Evolutionary conservation across 2,797 vertebrate genomes (phyloP).

Genomic region (Urophycis tenuis): DNA sequence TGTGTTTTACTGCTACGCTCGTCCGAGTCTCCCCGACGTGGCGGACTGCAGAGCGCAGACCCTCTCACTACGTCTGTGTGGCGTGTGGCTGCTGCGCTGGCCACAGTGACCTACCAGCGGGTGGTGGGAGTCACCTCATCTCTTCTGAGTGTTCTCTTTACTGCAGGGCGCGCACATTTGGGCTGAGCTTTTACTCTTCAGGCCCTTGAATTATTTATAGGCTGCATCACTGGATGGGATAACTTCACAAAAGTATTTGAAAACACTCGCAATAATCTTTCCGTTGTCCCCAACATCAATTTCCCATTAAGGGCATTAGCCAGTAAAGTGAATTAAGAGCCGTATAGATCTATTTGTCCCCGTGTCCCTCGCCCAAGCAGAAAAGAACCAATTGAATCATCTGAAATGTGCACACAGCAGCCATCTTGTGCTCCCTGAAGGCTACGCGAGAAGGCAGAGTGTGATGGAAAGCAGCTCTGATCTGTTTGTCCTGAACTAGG

Average conservation of each 20-base stretch:
- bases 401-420: slow-evolving; percentile 25
- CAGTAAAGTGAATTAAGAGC: not conserved
- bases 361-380: slow-evolving; percentile 6
- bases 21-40: not conserved
- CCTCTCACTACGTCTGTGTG: not conserved
- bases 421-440: slow-evolving; percentile 12
- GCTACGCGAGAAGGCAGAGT: not conserved
- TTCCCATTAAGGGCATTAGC: not conserved
- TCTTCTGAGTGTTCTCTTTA: not conserved
- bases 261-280: not conserved
- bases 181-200: not conserved
- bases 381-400: slow-evolving; percentile 29
- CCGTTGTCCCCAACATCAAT: not conserved
- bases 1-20: not conserved
- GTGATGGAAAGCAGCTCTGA: not conserved
- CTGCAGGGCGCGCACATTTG: not conserved
- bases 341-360: not conserved
- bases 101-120: not conserved
- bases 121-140: not conserved
- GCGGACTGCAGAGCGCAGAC: not conserved
- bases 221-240: not conserved
- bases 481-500: too few relatives aligned
- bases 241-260: not conserved
- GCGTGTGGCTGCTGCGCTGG: not conserved
- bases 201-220: not conserved